Conservation (phyloP, 2,797 vertebrate species). For the Pseudomugil gertrudae region DNA sequence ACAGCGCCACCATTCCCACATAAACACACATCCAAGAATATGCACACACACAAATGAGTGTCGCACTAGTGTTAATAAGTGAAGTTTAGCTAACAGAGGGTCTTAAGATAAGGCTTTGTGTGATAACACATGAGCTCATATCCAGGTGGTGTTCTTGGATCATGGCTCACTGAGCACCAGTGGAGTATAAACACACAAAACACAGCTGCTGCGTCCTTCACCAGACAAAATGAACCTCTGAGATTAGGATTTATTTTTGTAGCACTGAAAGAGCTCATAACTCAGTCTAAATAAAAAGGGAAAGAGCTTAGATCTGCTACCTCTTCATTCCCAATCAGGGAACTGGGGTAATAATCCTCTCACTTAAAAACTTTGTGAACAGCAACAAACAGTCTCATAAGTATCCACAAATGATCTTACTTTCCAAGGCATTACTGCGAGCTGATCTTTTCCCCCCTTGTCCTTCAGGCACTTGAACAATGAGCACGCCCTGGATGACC, state of each 20-base stretch:
- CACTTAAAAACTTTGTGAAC: slow-evolving; percentile 38
- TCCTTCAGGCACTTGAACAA: slow-evolving; percentile 94
- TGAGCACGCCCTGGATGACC: slow-evolving; percentile 97
- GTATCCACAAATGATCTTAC: slow-evolving; percentile 4
- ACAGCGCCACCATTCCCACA: slow-evolving; percentile 59
- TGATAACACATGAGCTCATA: slow-evolving; percentile 86
- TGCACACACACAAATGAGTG: slow-evolving; percentile 20
- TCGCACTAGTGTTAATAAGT: slow-evolving; percentile 58
- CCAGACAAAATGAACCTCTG: slow-evolving; percentile 76
- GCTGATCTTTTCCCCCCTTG: slow-evolving; percentile 6
- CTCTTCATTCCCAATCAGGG: slow-evolving; percentile 29
- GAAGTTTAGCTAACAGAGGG: slow-evolving; percentile 62
- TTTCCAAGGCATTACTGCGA: slow-evolving; percentile 21
- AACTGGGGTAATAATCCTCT: slow-evolving; percentile 12
- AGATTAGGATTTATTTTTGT: slow-evolving; percentile 69
- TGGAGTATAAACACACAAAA: slow-evolving; percentile 70
- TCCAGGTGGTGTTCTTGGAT: slow-evolving; percentile 83
- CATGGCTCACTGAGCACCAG: slow-evolving; percentile 67
- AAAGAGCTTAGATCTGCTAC: slow-evolving; percentile 30
- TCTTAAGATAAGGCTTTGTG: slow-evolving; percentile 71
- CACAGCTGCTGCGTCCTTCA: slow-evolving; percentile 69
- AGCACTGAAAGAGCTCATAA: slow-evolving; percentile 49
- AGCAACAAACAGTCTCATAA: slow-evolving; percentile 7
- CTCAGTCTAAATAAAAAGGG: slow-evolving; percentile 47
- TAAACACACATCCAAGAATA: slow-evolving; percentile 21